Conservation (phyloP, 2,888 invertebrate genomes). For the Nemotelus nigrinus region DNA sequence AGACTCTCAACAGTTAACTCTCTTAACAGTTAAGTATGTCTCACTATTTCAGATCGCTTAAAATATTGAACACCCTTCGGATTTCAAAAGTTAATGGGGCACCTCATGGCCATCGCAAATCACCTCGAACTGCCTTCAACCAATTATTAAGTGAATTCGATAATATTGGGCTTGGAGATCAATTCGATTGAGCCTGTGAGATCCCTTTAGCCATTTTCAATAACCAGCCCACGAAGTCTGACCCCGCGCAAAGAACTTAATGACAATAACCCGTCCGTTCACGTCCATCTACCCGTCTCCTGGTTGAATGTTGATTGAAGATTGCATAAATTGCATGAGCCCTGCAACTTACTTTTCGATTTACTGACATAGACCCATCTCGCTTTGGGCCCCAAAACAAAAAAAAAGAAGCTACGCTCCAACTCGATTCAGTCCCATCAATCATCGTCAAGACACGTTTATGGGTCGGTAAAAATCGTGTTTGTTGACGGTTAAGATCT, state of each 20-base stretch:
- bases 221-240: not conserved
- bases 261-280: slow-evolving; percentile 28
- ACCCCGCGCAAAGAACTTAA: slow-evolving; percentile 6
- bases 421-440: slow-evolving; percentile 12
- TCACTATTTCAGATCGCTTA: not conserved
- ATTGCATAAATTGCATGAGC: slow-evolving; percentile 30
- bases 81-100: not conserved
- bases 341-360: not conserved
- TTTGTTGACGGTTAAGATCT: slow-evolving; percentile 42
- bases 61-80: not conserved
- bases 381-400: too few species aligned
- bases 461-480: slow-evolving; percentile 34
- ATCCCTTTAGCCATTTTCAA: slow-evolving; percentile 14
- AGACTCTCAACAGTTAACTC: not conserved
- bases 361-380: too few species aligned
- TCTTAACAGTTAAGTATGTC: not conserved
- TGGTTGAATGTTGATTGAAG: slow-evolving; percentile 24
- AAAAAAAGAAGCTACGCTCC: too few species aligned
- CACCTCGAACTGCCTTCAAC: slow-evolving; percentile 13
- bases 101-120: not conserved
- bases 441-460: slow-evolving; percentile 43
- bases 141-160: slow-evolving; percentile 51
- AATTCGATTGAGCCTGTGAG: not conserved
- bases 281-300: slow-evolving; percentile 43
- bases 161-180: slow-evolving; percentile 45